Evolutionary conservation across 2,797 vertebrate genomes (phyloP), one percentile per base, ranked within the genome.

Genomic region (Acanthiza pusilla): DNA sequence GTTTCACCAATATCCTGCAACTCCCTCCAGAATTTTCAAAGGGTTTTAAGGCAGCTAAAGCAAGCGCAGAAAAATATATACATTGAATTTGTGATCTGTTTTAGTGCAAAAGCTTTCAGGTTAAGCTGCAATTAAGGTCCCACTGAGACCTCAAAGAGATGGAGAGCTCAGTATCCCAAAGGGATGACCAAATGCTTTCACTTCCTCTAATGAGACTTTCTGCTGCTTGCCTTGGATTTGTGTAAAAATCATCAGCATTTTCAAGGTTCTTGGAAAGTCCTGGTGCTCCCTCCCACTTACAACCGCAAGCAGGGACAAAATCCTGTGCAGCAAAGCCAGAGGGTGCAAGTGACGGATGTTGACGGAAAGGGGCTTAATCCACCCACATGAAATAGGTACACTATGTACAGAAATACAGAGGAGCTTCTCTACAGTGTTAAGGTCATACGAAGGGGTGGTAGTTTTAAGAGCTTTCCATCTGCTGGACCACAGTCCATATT

Each of bases 281-380:
- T 29, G 10, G 6, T 22, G 21, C 4, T 21, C 6, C 29, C 4
- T 23, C 6, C 26, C 30, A 36, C 36, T 80, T n/a, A 57, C 27
- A 77, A 27, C 19, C 22, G 54, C 21, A 34, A 47, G 21, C 29
- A 45, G 42, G 9, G 12, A 78, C 32, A 67, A 75, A 83, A 54
- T 23, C 38, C 55, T 29, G 14, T 13, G 22, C 34, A 62, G 19
- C 9, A 34, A 65, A 45, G 38, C 54, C 62, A 68, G 23, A 42
- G 23, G 18, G 67, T 36, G 85, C 3, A 3, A 48, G 5, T 1
- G 2, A 57, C 7, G 14, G 42, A 7, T 1, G 12, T 2, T 32
- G 40, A 58, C 62, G 21, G 16, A 63, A 84, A 5, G 17, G 17
- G 11, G 5, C 15, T 76, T 47, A 43, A 66, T 13, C 25, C 47